A percentile compares a stretch with the other conserved stretches of the same genome.
Conservation (phyloP, 1,140 invertebrate species). For the Anastrepha ludens region DNA sequence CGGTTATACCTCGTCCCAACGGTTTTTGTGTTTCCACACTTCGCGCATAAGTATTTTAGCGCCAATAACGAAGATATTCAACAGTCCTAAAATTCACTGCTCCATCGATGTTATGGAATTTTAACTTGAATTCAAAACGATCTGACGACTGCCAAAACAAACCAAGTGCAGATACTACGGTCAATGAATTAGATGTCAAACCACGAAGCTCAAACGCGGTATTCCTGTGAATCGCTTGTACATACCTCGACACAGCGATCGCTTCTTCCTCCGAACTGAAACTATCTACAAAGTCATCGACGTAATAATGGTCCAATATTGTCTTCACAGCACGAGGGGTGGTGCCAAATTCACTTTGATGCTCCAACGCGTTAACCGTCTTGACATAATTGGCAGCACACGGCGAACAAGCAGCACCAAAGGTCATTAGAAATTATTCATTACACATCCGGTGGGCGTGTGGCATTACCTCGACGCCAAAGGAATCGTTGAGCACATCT, state of each 20-base stretch:
- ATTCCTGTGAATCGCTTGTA: slow-evolving; percentile 15
- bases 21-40: not conserved
- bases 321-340: not conserved
- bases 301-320: not conserved
- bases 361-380: too few species aligned
- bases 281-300: too few species aligned
- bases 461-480: too few species aligned
- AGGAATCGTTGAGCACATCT: too few species aligned
- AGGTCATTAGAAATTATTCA: too few species aligned
- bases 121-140: not conserved
- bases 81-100: not conserved
- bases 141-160: not conserved
- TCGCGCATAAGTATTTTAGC: not conserved
- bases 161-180: not conserved
- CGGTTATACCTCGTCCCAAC: not conserved
- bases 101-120: not conserved
- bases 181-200: not conserved
- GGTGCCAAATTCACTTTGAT: too few species aligned
- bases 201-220: not conserved
- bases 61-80: not conserved
- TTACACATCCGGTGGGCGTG: too few species aligned
- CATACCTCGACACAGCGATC: not conserved
- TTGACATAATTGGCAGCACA: too few species aligned
- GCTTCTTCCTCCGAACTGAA: not conserved
- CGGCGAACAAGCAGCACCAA: too few species aligned